phyloP scores from a whole-genome alignment of 2,888 invertebrate genomes.

The Danaus chrysippus region DNA sequence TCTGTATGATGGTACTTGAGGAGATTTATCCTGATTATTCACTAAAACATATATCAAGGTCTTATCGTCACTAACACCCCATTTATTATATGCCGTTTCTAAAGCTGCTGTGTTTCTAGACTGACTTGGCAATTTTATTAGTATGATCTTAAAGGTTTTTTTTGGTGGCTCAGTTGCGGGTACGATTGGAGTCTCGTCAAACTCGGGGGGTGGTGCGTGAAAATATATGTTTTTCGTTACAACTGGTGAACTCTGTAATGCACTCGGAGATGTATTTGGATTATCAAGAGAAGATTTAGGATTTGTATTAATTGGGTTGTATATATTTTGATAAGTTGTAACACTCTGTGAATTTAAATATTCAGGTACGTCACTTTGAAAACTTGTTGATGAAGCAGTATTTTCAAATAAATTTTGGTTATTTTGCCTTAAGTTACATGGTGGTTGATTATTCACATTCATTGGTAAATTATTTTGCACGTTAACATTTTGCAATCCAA shows the following conservation, averaged over 20 bases:
- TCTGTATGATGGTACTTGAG: conserved; percentile 46
- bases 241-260: conserved; percentile 46
- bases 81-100: conserved; percentile 76
- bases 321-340: neutral
- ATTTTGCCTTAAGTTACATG: too few species aligned
- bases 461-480: conserved; percentile 8
- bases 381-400: too few species aligned
- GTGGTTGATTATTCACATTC: neutral
- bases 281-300: neutral
- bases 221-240: conserved; percentile 86
- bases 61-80: conserved; percentile 80
- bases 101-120: conserved; percentile 45
- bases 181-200: conserved; percentile 75
- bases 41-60: conserved; percentile 86
- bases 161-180: conserved; percentile 71
- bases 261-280: neutral
- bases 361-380: neutral
- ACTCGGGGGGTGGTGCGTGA: conserved; percentile 86
- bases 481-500: conserved; percentile 5
- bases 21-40: conserved; percentile 81
- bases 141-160: conserved; percentile 86
- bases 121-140: conserved; percentile 86
- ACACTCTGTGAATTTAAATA: neutral
- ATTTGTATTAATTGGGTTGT: neutral
- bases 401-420: too few species aligned